Base-by-base conservation (phyloP, 2,888 invertebrate genomes). In the Muscina levida region DNA sequence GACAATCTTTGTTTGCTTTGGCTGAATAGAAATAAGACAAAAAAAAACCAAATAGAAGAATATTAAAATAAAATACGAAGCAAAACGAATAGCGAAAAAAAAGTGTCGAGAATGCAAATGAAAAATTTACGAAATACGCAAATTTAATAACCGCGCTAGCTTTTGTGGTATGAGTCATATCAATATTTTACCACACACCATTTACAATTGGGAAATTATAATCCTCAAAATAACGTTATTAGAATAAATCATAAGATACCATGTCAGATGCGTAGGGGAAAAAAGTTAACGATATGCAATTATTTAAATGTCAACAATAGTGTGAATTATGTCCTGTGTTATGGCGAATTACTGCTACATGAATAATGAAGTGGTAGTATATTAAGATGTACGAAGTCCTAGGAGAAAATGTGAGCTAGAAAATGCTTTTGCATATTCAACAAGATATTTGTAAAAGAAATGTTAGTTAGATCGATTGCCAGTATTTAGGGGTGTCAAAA, bases 61-160 rank as follows among this genome's bases (percentile, higher is more conserved):
- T 22, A 68, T 22, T 24, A 19, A 44, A 59, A 6, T 2, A 65
- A 24, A 53, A 44, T 10, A 22, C n/a, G 15, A 13, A 48, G 1
- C 15, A 57, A 26, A 59, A 10, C 1, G 31, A 37, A 57, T 11
- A 19, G 48, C 31, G n/a, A 22, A 42, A 48, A 53, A 37, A 53
- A 11, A 51, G 1, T 68, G 67, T 15, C 22, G 19, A 19, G 37
- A 39, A 67, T 68, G 59, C 51, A 57, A 59, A 71, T 70, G 66
- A 74, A 57, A 79, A 71, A 71, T 67, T 57, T 57, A 46, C 15
- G 37, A 79, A 72, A 79, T 59, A 73, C 15, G 68, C 37, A 65
- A 77, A 68, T 73, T 73, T 72, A 62, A 68, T 68, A 72, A 56
- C 17, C 46, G 3, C 48, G 11, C 56, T 51, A 6, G 31, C 44